Percentiles rank a stretch among this genome's conserved stretches.
These are phyloP conservation scores for Philopotamus ludificatus DNA, from an alignment of 1,140 invertebrate genomes.

Conservation along the genomic window DNA sequence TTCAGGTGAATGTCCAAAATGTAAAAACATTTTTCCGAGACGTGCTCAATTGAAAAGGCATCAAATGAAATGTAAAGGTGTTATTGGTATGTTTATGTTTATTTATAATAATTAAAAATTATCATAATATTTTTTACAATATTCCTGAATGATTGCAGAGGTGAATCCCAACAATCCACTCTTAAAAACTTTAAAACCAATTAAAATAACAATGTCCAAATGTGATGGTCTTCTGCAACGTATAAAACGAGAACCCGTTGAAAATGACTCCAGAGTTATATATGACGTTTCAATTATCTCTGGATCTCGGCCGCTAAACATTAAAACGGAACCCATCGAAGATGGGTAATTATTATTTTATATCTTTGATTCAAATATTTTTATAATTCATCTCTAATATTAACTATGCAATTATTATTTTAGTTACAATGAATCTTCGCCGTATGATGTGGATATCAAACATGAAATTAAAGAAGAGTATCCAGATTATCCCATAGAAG, in stretches of 20 bases:
- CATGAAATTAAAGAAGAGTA: conserved; percentile 39
- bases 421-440: conserved; percentile 18
- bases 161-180: conserved; percentile 41
- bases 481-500: conserved; percentile 23
- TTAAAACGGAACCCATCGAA: conserved; percentile 40
- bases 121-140: conserved; percentile 11
- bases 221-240: conserved; percentile 44
- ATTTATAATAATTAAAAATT: background rate
- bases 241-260: conserved; percentile 23
- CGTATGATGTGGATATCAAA: conserved; percentile 25
- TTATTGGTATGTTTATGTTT: conserved; percentile 13
- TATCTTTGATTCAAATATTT: conserved; percentile 1
- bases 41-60: conserved; percentile 42
- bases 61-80: conserved; percentile 38
- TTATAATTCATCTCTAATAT: background rate
- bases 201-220: conserved; percentile 42
- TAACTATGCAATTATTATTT: background rate
- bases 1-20: conserved; percentile 44
- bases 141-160: no score
- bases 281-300: conserved; percentile 42
- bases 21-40: conserved; percentile 39
- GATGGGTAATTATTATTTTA: conserved; percentile 18
- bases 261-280: background rate
- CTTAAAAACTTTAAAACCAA: conserved; percentile 36
- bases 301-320: background rate